Conservation (phyloP, 2,113 vertebrate genomes). For the Ceyx melanurus region DNA sequence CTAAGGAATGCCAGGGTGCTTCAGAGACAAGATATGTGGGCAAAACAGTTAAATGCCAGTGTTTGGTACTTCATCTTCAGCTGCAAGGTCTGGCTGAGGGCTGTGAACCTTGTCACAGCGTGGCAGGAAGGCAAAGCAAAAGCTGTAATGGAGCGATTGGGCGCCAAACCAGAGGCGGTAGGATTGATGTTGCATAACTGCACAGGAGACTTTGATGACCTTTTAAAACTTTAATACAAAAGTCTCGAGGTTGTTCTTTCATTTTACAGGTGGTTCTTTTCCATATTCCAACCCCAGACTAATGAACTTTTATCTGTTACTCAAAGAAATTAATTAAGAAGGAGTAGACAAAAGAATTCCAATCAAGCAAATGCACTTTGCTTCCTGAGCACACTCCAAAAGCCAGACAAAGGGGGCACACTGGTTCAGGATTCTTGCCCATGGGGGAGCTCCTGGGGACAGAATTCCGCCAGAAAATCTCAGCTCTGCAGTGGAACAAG, state of each 20-base stretch:
- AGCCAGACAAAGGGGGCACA: accelerated
- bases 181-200: not conserved
- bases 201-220: not conserved
- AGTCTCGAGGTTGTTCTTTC: not conserved
- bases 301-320: not conserved
- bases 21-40: not conserved
- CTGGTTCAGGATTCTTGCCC: not conserved
- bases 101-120: not conserved
- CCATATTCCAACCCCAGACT: not conserved
- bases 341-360: not conserved
- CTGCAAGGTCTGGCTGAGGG: not conserved
- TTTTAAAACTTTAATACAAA: not conserved
- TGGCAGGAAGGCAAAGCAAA: not conserved
- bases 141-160: not conserved
- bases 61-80: slow-evolving; percentile 19
- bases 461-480: not conserved
- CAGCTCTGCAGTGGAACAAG: not conserved
- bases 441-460: not conserved
- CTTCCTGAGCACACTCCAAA: not conserved
- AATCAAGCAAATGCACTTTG: not conserved
- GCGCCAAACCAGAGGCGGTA: not conserved
- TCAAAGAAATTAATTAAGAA: slow-evolving; percentile 2
- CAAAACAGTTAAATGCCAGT: not conserved
- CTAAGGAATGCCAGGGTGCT: not conserved
- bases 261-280: not conserved